Conservation (phyloP, 1,140 invertebrate genomes). For the Calliopsis andreniformis region DNA sequence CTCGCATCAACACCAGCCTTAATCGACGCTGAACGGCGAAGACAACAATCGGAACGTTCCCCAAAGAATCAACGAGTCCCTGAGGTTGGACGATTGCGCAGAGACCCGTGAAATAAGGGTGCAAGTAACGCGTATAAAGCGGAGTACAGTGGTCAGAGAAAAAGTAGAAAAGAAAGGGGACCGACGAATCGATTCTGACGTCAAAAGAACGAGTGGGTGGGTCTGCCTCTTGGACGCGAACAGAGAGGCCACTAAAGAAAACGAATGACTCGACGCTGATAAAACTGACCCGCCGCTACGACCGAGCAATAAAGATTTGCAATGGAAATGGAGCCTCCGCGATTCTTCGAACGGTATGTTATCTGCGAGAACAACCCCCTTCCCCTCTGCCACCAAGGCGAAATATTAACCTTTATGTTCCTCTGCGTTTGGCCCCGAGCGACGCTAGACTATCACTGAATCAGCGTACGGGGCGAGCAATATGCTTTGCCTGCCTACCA, state of each 20-base stretch:
- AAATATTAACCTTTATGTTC: slow-evolving; percentile 45
- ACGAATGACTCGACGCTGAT: slow-evolving; percentile 56
- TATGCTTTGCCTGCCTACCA: neutral
- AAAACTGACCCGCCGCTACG: slow-evolving; percentile 54
- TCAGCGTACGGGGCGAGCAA: neutral
- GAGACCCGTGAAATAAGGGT: neutral
- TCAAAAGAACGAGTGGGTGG: slow-evolving; percentile 17
- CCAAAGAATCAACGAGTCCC: neutral
- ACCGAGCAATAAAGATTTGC: slow-evolving; percentile 59
- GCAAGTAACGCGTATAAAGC: slow-evolving; percentile 2
- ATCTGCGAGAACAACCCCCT: slow-evolving; percentile 33
- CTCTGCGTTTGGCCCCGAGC: neutral
- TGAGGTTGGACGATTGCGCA: neutral
- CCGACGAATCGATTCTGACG: slow-evolving; percentile 47
- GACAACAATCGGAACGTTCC: slow-evolving; percentile 1
- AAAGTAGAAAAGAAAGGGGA: neutral
- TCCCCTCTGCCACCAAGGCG: neutral
- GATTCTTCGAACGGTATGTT: slow-evolving; percentile 45
- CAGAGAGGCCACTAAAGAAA: slow-evolving; percentile 40
- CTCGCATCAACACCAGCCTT: neutral
- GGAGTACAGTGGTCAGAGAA: neutral
- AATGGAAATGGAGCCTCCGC: slow-evolving; percentile 51
- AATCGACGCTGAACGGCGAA: neutral
- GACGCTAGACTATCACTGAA: neutral
- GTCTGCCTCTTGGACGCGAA: neutral